These are phyloP conservation scores for Phrynocephalus vlangalii DNA, from an alignment of 2,797 vertebrate genomes.

Conservation along the genomic window DNA sequence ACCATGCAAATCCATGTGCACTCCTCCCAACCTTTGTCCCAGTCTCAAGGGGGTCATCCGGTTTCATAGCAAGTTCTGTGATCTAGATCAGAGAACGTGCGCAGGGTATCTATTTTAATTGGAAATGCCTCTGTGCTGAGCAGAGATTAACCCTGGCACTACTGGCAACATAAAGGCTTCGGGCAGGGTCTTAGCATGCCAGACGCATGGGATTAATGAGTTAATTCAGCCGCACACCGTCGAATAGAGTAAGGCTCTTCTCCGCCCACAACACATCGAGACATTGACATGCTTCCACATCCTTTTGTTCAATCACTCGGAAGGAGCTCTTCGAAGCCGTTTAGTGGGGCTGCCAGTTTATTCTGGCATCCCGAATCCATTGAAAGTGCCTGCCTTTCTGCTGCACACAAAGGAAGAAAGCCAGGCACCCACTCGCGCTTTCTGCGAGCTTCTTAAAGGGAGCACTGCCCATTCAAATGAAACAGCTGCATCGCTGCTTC, in stretches of 20 bases:
- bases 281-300: conserved; percentile 49
- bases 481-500: conserved; percentile 29
- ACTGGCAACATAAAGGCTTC: conserved; percentile 35
- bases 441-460: conserved; percentile 56
- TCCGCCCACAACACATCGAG: background rate
- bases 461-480: conserved; percentile 41
- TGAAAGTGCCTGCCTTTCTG: conserved; percentile 34
- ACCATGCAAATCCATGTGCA: background rate
- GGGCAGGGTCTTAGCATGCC: conserved; percentile 34
- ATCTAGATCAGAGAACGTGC: conserved; percentile 12
- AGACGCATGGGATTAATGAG: conserved; percentile 48
- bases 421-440: conserved; percentile 11
- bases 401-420: conserved; percentile 66
- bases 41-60: background rate
- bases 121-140: background rate
- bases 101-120: conserved; percentile 13
- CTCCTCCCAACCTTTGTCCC: background rate
- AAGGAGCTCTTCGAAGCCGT: background rate
- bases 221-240: conserved; percentile 38
- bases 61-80: background rate
- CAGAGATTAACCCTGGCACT: conserved; percentile 52
- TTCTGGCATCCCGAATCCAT: conserved; percentile 35
- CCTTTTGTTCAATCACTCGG: background rate
- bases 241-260: conserved; percentile 7
- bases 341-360: conserved; percentile 19